These are phyloP conservation scores for Anthopleura xanthogrammica DNA, from an alignment of 92 coral and sea anemone species.

Conservation along the genomic window DNA sequence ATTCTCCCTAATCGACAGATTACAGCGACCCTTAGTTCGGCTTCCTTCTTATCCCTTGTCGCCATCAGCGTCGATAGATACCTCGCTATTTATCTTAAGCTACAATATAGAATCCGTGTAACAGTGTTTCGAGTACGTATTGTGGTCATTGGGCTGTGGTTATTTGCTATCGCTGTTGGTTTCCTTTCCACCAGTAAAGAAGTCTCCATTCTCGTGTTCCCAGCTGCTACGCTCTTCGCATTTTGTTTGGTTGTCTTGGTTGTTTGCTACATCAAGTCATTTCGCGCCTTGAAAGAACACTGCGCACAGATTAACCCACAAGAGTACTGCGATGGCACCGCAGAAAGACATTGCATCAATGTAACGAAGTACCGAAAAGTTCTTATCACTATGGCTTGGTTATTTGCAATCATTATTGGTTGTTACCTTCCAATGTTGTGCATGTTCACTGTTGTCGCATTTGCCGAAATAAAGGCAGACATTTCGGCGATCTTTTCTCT, in stretches of 20 bases:
- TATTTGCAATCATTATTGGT: not conserved
- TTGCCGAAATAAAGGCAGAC: not conserved
- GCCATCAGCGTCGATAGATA: constrained; percentile 8
- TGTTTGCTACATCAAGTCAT: not conserved
- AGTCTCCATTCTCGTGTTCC: not conserved
- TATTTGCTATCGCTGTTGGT: not conserved
- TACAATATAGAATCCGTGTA: not conserved
- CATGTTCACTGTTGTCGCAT: not conserved
- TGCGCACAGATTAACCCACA: constrained; percentile 3
- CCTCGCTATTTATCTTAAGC: constrained; percentile 4
- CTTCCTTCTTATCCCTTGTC: not conserved
- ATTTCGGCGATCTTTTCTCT: not conserved
- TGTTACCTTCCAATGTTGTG: not conserved
- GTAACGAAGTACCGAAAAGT: not conserved
- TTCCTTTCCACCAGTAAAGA: not conserved
- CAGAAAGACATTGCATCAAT: not conserved
- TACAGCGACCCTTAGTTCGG: not conserved
- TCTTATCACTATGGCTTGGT: not conserved
- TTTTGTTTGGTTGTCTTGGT: not conserved
- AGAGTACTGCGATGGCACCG: not conserved
- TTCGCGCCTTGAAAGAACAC: not conserved
- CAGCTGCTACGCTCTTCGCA: not conserved
- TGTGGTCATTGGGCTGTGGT: not conserved
- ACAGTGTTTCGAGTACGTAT: not conserved
- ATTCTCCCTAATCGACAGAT: not conserved